phyloP scores from a whole-genome alignment of 2,113 vertebrate species.

The Petrocephalus microphthalmus region DNA sequence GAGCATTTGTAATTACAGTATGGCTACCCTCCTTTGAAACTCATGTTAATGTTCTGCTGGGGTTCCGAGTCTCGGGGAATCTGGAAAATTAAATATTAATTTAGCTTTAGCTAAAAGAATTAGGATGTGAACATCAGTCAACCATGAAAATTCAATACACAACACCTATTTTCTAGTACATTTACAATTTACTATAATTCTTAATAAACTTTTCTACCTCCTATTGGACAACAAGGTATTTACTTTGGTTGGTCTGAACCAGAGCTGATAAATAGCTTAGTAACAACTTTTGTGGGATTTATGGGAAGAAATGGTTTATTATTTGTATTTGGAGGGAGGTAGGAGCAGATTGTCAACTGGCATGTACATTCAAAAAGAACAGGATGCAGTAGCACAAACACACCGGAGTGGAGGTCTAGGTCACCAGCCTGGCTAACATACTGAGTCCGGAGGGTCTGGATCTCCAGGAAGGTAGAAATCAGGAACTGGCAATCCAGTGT shows the following conservation, averaged over 20 bases:
- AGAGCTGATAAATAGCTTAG: neutral
- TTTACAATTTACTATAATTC: neutral
- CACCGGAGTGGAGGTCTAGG: constrained; percentile 12
- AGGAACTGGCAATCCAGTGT: constrained; percentile 87
- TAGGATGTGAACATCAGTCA: neutral
- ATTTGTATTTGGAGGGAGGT: neutral
- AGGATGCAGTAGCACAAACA: constrained; percentile 22
- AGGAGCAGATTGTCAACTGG: neutral
- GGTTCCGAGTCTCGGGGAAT: neutral
- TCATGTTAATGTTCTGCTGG: neutral
- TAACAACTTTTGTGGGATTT: neutral
- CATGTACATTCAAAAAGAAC: neutral
- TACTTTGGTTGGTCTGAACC: neutral
- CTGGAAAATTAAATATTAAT: neutral
- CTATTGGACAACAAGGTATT: neutral
- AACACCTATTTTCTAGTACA: neutral
- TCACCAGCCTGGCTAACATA: constrained; percentile 47
- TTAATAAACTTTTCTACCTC: neutral
- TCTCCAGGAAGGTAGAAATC: constrained; percentile 82
- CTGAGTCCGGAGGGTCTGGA: constrained; percentile 61
- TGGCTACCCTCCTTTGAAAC: neutral
- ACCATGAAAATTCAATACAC: neutral
- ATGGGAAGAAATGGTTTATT: neutral
- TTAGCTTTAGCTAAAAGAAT: neutral
- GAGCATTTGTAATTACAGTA: neutral